Evolutionary conservation across 2,113 vertebrate species (phyloP).

Genomic region (Callocephalon fimbriatum): DNA sequence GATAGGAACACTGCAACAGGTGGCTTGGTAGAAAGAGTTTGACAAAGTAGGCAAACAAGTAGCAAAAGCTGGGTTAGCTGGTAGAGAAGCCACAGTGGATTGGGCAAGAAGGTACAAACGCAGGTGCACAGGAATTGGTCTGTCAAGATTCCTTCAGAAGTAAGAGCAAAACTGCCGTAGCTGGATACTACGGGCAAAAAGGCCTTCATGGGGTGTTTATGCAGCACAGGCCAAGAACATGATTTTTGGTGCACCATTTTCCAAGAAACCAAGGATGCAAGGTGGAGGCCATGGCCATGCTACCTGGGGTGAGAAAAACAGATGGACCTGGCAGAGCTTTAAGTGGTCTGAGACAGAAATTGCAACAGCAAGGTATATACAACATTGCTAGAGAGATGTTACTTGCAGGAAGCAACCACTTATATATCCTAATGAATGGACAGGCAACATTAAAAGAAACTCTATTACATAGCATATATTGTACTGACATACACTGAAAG

Average conservation of each 20-base stretch:
- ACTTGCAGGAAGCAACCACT: not conserved
- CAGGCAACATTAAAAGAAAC: not conserved
- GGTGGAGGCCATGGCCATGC: rapidly evolving
- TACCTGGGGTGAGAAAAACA: not conserved
- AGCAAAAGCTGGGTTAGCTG: not conserved
- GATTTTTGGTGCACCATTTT: not conserved
- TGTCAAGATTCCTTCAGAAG: not conserved
- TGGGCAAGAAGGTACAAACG: not conserved
- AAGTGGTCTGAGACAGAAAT: not conserved
- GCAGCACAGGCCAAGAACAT: rapidly evolving
- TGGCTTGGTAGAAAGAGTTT: not conserved
- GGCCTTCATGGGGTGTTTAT: not conserved
- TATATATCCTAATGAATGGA: rapidly evolving
- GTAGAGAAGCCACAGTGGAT: not conserved
- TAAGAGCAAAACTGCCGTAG: not conserved
- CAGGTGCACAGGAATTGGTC: not conserved
- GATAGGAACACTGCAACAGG: not conserved
- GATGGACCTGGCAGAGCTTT: not conserved
- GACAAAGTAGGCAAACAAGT: not conserved
- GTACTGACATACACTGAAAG: too few relatives aligned
- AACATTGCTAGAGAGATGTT: not conserved
- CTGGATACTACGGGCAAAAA: not conserved
- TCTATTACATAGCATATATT: rapidly evolving
- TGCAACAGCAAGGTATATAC: not conserved
- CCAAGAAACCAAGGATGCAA: not conserved